Base-by-base conservation (phyloP, 1,140 invertebrate species). In the Drosophila sechellia region DNA sequence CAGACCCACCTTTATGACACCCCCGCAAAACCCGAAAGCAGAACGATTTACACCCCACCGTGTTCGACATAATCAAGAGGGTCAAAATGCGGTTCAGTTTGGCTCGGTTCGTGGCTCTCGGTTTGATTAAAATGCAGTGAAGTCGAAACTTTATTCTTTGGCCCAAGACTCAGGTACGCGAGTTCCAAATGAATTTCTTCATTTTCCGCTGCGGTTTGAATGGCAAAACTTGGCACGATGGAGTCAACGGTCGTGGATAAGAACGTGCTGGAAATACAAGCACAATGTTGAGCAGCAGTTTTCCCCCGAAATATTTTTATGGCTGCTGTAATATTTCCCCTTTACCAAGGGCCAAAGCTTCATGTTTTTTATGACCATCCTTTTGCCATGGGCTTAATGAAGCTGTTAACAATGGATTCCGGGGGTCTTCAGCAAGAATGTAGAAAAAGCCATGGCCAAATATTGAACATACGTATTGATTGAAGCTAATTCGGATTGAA, bases 71-170 rank as follows among this genome's bases (percentile, higher is more conserved):
- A 77, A 64, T 71, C 52, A 64, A 64, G 59, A 69, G 65, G 74
- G 74, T 77, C 45, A 53, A 45, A 83, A 59, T 76, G 60, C 42
- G 77, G 56, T 58, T 80, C 60, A 39, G 31, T 52, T 45, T 35
- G 50, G 56, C 59, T 72, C 35, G 68, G 65, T 70, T 81, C 69
- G 64, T 57, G 56, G 65, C 84, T 83, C 60, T 81, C 53, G 79
- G 64, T 79, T 87, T 87, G 84, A 87, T 87, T 87, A 87, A 87
- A 87, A 89, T 87, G 84, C 84, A 87, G 84, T 87, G 79, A 87
- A 89, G 84, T 84, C 49, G 84, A 87, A 87, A 87, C 60, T 78
- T 83, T 70, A 69, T 64, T 70, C 71, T 61, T 68, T 58, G 63
- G 42, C 42, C 46, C 17, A n/a, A n/a, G 46, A 77, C 61, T 58